A percentile compares a stretch with the other conserved stretches of the same genome.
These are phyloP conservation scores for Ailuropoda melanoleuca DNA, from an alignment of 2,113 vertebrate genomes.

Conservation along the genomic window DNA sequence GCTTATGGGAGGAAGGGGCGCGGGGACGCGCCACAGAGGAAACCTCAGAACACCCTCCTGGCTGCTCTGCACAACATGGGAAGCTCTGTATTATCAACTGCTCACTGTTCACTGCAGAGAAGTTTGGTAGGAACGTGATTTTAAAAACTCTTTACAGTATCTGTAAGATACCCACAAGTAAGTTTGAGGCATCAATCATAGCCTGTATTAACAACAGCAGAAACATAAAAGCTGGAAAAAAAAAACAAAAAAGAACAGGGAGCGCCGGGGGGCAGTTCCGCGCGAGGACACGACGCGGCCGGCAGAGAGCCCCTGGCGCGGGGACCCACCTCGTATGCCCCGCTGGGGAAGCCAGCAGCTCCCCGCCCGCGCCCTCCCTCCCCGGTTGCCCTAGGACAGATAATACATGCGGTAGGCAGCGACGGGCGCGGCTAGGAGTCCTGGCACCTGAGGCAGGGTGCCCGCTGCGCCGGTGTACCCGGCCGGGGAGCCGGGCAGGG, in stretches of 20 bases:
- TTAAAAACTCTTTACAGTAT: constrained; percentile 80
- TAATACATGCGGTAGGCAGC: constrained; percentile 91
- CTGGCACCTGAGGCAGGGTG: constrained; percentile 82
- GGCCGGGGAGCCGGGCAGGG: constrained; percentile 81
- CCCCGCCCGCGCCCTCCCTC: not conserved
- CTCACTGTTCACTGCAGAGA: constrained; percentile 72
- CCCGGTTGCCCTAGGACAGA: constrained; percentile 82
- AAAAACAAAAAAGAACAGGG: not conserved
- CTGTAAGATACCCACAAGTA: constrained; percentile 46
- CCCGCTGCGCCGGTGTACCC: constrained; percentile 81
- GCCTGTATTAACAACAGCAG: not conserved
- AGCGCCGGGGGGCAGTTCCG: no score
- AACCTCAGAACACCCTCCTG: not conserved
- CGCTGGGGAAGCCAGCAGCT: no score
- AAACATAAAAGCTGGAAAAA: not conserved
- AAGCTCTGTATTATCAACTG: constrained; percentile 29
- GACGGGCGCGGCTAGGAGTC: constrained; percentile 87
- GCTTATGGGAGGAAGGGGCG: not conserved
- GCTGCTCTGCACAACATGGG: constrained; percentile 63
- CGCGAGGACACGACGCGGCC: accelerated
- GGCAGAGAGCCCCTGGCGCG: not conserved
- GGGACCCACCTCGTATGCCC: not conserved
- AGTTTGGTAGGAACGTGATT: not conserved
- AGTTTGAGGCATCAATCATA: not conserved
- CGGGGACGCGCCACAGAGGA: accelerated